These are phyloP conservation scores for Teleopsis dalmanni DNA, from an alignment of 1,140 invertebrate genomes.

Conservation along the genomic window DNA sequence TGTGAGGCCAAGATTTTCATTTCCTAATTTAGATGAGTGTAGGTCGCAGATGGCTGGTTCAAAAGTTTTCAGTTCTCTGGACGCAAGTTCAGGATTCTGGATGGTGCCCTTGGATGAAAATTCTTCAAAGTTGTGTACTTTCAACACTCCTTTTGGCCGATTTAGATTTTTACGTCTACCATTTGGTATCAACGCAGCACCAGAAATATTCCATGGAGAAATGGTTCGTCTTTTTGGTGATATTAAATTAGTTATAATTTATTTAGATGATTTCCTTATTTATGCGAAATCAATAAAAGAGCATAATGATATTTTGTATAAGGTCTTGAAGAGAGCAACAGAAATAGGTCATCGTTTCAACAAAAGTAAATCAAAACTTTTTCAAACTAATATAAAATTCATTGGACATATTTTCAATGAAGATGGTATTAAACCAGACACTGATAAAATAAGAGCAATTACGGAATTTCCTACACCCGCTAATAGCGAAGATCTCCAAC, in stretches of 20 bases:
- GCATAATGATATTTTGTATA: constrained; percentile 24
- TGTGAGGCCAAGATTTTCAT: no score
- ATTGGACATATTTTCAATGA: constrained; percentile 11
- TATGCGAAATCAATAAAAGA: no score
- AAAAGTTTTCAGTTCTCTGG: constrained; percentile 41
- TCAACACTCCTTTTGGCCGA: no score
- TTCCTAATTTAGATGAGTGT: constrained; percentile 43
- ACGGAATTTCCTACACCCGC: constrained; percentile 19
- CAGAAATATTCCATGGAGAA: constrained; percentile 37
- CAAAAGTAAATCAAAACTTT: constrained; percentile 11
- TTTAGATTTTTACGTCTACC: constrained; percentile 32
- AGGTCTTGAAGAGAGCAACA: constrained; percentile 23
- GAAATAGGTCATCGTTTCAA: constrained; percentile 8
- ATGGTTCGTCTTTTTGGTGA: constrained; percentile 29
- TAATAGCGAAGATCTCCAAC: constrained; percentile 26
- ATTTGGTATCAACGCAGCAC: constrained; percentile 41
- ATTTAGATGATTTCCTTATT: constrained; percentile 39
- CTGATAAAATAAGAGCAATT: constrained; percentile 27
- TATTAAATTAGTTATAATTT: constrained; percentile 30
- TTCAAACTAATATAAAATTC: constrained; percentile 27
- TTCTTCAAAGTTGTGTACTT: constrained; percentile 43
- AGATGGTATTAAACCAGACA: constrained; percentile 17
- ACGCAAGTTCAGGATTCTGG: constrained; percentile 44
- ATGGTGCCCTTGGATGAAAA: constrained; percentile 40
- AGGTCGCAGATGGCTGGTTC: constrained; percentile 30